Evolutionary conservation across 2,797 vertebrate genomes (phyloP).

Genomic region (Semaprochilodus insignis): DNA sequence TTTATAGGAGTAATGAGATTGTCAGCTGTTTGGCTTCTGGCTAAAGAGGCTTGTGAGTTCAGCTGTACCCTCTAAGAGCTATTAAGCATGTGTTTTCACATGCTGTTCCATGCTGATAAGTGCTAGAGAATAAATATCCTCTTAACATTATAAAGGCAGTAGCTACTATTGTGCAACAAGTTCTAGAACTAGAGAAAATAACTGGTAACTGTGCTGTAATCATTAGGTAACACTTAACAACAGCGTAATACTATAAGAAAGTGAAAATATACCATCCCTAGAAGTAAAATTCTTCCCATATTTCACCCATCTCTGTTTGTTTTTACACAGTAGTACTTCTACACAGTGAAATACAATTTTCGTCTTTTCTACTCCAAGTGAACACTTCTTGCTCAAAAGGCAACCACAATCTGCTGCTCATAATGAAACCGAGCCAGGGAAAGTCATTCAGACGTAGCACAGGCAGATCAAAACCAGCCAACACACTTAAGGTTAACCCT

Average conservation of each 20-base stretch:
- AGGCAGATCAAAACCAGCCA: constrained; percentile 53
- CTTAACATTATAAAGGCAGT: background rate
- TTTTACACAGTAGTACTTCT: background rate
- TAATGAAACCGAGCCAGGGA: constrained; percentile 26
- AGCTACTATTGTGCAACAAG: background rate
- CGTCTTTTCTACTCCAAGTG: constrained; percentile 35
- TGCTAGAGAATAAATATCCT: constrained; percentile 7
- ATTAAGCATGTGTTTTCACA: constrained; percentile 43
- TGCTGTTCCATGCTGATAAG: background rate
- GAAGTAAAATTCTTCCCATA: background rate
- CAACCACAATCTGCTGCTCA: constrained; percentile 37
- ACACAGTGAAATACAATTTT: too few species aligned
- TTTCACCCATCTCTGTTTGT: background rate
- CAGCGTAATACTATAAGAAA: background rate
- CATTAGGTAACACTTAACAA: too few species aligned
- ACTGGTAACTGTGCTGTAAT: background rate
- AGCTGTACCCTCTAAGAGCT: constrained; percentile 34
- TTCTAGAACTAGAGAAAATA: background rate
- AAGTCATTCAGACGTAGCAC: constrained; percentile 56
- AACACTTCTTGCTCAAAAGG: constrained; percentile 63
- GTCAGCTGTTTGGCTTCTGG: constrained; percentile 33
- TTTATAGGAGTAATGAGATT: constrained; percentile 44
- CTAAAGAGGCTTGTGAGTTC: constrained; percentile 34
- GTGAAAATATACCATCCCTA: background rate
- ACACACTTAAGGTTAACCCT: constrained; percentile 50